Base-by-base conservation (phyloP, 2,888 invertebrate species). In the Caenorhabditis panamensis region DNA sequence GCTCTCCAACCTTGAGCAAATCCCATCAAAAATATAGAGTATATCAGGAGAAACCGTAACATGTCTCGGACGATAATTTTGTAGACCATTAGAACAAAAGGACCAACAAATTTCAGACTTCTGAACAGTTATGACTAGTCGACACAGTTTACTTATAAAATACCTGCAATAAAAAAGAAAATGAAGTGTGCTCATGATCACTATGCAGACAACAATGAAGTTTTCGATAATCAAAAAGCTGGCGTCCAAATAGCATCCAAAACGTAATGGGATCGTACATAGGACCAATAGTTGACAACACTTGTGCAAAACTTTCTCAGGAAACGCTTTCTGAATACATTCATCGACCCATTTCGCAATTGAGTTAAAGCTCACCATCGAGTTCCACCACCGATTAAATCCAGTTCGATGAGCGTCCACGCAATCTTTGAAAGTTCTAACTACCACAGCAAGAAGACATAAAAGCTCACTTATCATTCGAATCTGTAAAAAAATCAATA, bases 71-170 rank as follows among this genome's bases (percentile, higher is more conserved):
- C 95, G 58, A 98, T 95, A 96, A 98, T 98, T 84, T 96, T 94
- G 92, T 98, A 98, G 87, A 98, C 97, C 97, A 98, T 98, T 86
- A 97, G 96, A n/a, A 98, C 97, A 94, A 98, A 98, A 0, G 98
- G 97, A 1, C 98, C 98, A 1, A 98, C 97, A 0, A 97, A 96
- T 92, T 96, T 96, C 92, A 98, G 96, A 16, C 97, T 97, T 90
- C 98, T 96, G 92, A 49, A 83, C 22, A 24, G 9, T 8, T 61
- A 16, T 24, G 20, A 51, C 13, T 18, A 62, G 1, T 18, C 13
- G 1, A 28, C 1, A 28, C 20, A 31, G 31, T 31, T 31, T 31
- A 6, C 9, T 31, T 31, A 4, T 9, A 9, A 31, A 6, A 13
- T 22, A 85, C 87, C 87, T 64, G 78, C 87, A 88, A 61, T 84